phyloP scores from a whole-genome alignment of 2,888 invertebrate genomes.

The Neoscelio sp. region DNA sequence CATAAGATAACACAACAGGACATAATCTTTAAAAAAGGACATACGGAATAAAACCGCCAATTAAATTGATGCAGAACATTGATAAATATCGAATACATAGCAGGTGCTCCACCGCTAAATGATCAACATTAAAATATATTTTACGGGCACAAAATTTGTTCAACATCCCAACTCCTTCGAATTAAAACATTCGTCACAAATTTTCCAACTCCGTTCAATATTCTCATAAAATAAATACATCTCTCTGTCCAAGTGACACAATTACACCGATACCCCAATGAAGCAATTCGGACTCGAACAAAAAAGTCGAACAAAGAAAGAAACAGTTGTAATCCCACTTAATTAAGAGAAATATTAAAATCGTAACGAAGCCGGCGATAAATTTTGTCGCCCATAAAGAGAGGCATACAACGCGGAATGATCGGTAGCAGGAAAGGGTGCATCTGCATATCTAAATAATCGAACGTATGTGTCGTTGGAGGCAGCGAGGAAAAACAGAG shows the following conservation, averaged over 20 bases:
- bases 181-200: not conserved
- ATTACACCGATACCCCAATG: conserved; percentile 25
- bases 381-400: conserved; percentile 66
- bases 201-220: conserved; percentile 1
- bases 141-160: conserved; percentile 30
- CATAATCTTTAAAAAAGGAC: conserved; percentile 40
- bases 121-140: conserved; percentile 10
- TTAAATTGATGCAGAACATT: conserved; percentile 32
- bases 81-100: conserved; percentile 41
- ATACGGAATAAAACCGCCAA: conserved; percentile 35
- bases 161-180: conserved; percentile 17
- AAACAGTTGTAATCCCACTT: conserved; percentile 65
- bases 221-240: conserved; percentile 9
- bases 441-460: conserved; percentile 83
- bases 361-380: conserved; percentile 64
- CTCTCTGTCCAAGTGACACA: conserved; percentile 44
- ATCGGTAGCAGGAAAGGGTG: conserved; percentile 72
- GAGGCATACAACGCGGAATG: conserved; percentile 69
- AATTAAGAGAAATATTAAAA: conserved; percentile 68
- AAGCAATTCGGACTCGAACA: conserved; percentile 11
- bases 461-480: conserved; percentile 80
- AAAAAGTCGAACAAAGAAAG: conserved; percentile 29
- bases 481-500: conserved; percentile 68
- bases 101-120: conserved; percentile 38
- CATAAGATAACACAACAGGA: conserved; percentile 20